These are phyloP conservation scores for Brachirus orientalis DNA, from an alignment of 2,113 vertebrate species.

Conservation along the genomic window DNA sequence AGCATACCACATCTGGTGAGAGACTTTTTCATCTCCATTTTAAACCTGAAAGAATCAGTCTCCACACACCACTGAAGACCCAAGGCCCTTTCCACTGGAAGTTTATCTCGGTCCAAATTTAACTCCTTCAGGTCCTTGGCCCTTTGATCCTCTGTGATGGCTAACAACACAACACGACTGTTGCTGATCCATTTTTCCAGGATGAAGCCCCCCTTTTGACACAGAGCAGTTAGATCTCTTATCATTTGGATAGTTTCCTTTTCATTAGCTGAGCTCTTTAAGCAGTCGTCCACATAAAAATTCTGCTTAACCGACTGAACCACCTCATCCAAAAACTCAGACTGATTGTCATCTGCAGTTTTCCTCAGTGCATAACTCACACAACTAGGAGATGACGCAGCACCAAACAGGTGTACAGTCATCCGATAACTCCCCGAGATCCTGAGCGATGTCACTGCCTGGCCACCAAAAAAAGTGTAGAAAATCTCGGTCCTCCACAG, in stretches of 20 bases:
- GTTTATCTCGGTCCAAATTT: constrained; percentile 6
- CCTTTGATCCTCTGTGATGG: not conserved
- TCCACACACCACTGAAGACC: constrained; percentile 2
- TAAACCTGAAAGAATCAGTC: not conserved
- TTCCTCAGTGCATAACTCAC: not conserved
- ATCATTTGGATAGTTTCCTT: not conserved
- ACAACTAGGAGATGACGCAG: not conserved
- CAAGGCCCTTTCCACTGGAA: not conserved
- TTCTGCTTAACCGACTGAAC: not conserved
- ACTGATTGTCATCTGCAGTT: not conserved
- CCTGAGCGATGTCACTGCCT: no score
- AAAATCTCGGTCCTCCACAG: no score
- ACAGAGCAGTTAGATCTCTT: no score
- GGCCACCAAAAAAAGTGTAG: no score
- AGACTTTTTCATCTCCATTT: no score
- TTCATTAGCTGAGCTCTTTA: not conserved
- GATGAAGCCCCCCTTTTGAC: not conserved
- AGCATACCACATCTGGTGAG: not conserved
- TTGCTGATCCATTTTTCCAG: not conserved
- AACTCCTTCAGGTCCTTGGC: not conserved
- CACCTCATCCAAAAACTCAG: not conserved
- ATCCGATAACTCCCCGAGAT: no score
- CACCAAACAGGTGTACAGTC: not conserved
- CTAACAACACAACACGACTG: not conserved
- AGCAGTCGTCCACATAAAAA: constrained; percentile 12